Evolutionary conservation across 2,888 invertebrate genomes (phyloP).

Genomic region (Cabera pusaria): DNA sequence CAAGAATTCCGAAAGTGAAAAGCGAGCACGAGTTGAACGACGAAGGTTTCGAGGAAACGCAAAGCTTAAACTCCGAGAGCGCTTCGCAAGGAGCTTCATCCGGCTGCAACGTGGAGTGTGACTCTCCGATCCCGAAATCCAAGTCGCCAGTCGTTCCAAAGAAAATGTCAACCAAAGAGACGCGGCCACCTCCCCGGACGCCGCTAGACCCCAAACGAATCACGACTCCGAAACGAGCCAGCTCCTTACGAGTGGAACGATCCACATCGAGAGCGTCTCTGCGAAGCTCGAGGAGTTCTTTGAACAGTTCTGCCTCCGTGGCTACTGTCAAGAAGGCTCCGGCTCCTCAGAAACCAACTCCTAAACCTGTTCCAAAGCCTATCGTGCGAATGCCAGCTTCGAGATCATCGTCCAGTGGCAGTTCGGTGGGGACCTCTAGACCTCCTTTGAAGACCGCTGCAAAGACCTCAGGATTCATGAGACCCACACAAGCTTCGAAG

Average conservation of each 20-base stretch:
- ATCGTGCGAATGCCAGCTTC: constrained; percentile 71
- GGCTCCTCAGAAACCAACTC: constrained; percentile 62
- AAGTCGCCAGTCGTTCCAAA: constrained; percentile 70
- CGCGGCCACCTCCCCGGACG: constrained; percentile 62
- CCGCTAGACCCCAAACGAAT: constrained; percentile 58
- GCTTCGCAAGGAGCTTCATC: constrained; percentile 93
- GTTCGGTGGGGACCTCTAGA: constrained; percentile 76
- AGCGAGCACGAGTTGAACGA: constrained; percentile 90
- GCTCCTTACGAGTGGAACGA: constrained; percentile 86
- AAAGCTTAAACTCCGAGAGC: constrained; percentile 93
- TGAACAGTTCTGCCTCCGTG: constrained; percentile 91
- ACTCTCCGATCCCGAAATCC: constrained; percentile 76
- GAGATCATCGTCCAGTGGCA: constrained; percentile 73
- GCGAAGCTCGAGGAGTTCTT: constrained; percentile 91
- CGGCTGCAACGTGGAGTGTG: constrained; percentile 87
- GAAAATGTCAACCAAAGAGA: constrained; percentile 79
- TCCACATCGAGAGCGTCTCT: constrained; percentile 91
- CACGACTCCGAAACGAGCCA: constrained; percentile 57
- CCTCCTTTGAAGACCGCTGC: constrained; percentile 62
- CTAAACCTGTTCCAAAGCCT: constrained; percentile 75
- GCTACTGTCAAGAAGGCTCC: constrained; percentile 90
- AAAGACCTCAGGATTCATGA: constrained; percentile 89
- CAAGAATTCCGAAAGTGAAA: constrained; percentile 79
- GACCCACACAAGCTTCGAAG: constrained; percentile 92
- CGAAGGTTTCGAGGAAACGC: constrained; percentile 96